These are phyloP conservation scores for Xanthostigma xanthostigma DNA, from an alignment of 2,888 invertebrate genomes.

Conservation along the genomic window DNA sequence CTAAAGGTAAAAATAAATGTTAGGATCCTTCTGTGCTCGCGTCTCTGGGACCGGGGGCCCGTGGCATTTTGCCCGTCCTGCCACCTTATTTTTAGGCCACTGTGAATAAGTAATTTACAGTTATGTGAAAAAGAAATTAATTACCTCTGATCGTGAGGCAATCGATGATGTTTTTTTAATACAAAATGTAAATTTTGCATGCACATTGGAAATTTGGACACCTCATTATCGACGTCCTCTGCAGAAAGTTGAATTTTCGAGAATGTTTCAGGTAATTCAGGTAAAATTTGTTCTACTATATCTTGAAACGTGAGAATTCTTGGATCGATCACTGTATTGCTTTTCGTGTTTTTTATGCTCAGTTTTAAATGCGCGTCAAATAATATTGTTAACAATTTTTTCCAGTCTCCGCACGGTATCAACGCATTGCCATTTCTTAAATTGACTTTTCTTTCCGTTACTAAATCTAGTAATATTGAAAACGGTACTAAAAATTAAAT, in stretches of 20 bases:
- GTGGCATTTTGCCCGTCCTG: no score
- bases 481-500: slow-evolving; percentile 31
- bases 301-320: slow-evolving; percentile 13
- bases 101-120: no score
- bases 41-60: no score
- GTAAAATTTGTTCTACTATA: slow-evolving; percentile 23
- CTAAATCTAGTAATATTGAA: slow-evolving; percentile 34
- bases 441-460: slow-evolving; percentile 36
- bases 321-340: slow-evolving; percentile 24
- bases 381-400: slow-evolving; percentile 30
- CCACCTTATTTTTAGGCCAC: no score
- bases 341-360: slow-evolving; percentile 22
- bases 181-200: slow-evolving; percentile 44
- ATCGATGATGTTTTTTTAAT: slow-evolving; percentile 39
- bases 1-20: no score
- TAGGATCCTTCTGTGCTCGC: no score
- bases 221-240: slow-evolving; percentile 29
- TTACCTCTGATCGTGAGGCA: slow-evolving; percentile 42
- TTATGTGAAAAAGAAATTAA: background rate
- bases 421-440: slow-evolving; percentile 34
- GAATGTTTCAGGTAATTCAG: slow-evolving; percentile 21
- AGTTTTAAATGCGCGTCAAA: slow-evolving; percentile 30
- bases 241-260: slow-evolving; percentile 14
- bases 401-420: slow-evolving; percentile 42
- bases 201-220: slow-evolving; percentile 42